Base-by-base conservation (phyloP, 2,888 invertebrate species). In the Heteromurus nitidus region DNA sequence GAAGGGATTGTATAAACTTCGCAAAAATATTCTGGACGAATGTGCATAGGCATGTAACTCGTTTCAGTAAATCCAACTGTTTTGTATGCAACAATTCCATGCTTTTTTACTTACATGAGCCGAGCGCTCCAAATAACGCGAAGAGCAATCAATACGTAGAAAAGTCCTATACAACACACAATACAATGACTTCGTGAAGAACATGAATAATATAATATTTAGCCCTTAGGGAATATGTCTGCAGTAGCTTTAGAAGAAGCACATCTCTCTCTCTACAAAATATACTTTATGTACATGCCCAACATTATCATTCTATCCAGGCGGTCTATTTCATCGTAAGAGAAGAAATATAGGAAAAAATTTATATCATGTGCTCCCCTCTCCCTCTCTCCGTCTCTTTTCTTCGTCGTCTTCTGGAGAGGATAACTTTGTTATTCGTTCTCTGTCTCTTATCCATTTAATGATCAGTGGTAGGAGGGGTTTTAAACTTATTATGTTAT, bases 91-190 rank as follows among this genome's bases (percentile, higher is more conserved):
- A n/a, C n/a, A n/a, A n/a, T n/a, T n/a, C n/a, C n/a, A n/a, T n/a
- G n/a, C n/a, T n/a, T n/a, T n/a, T n/a, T n/a, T n/a, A n/a, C 93
- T 92, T 89, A 94, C 94, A 95, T 89, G 95, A 93, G 88, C 93
- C 93, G 44, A 95, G 91, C 65, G 94, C 94, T 85, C 94, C 93
- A 88, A 95, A 94, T 86, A 94, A 91, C 20, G 94, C 93, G 88
- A 94, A 94, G 80, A 95, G 90, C 93, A 94, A 94, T 94, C 95
- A 95, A 88, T 95, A 94, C 26, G 93, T 94, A 68, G 94, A 93
- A 55, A n/a, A 50, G 20, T 20, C n/a, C 50, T 20, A 20, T 50
- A 50, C 20, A 18, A 20, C 55, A 13, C 55, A 47, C n/a, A 36
- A 5, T 36, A 9, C n/a, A n/a, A n/a, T n/a, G n/a, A n/a, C n/a